phyloP scores from a whole-genome alignment of 2,797 vertebrate genomes.

The Sebastes steindachneri region DNA sequence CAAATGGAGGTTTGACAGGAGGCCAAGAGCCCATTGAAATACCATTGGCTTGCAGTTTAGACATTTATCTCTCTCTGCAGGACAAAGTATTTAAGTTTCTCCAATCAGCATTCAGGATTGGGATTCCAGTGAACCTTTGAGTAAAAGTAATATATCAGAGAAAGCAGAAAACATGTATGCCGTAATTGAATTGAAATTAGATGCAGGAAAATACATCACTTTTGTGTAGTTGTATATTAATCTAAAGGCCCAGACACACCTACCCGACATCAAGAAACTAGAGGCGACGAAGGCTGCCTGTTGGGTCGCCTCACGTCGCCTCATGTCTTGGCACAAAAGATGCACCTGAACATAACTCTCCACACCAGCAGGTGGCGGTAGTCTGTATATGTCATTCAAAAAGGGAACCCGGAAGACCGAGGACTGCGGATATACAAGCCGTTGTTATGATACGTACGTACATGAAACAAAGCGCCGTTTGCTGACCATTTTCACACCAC shows the following conservation, averaged over 20 bases:
- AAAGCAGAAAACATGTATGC: slow-evolving; percentile 79
- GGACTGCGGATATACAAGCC: no score
- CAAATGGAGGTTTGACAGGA: slow-evolving; percentile 79
- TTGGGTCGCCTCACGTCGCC: no score
- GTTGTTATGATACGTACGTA: no score
- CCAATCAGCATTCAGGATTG: slow-evolving; percentile 43
- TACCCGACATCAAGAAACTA: background rate
- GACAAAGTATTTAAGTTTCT: slow-evolving; percentile 49
- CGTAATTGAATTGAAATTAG: slow-evolving; percentile 43
- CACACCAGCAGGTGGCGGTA: no score
- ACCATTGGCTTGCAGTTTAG: slow-evolving; percentile 71
- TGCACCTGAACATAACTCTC: no score
- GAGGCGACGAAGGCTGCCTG: no score
- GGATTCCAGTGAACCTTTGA: slow-evolving; percentile 66
- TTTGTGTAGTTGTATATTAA: slow-evolving; percentile 72
- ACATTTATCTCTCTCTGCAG: slow-evolving; percentile 66
- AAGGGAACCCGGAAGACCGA: no score
- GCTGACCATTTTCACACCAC: no score
- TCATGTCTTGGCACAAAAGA: no score
- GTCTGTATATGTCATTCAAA: no score
- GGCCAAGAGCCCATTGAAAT: slow-evolving; percentile 80
- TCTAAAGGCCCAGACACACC: no score
- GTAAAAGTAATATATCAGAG: slow-evolving; percentile 55
- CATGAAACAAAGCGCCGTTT: no score
- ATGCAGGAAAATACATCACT: slow-evolving; percentile 66